Evolutionary conservation across 2,797 vertebrate genomes (phyloP), one percentile per base, ranked within the genome.

Genomic region (Pipistrellus pipistrellus): DNA sequence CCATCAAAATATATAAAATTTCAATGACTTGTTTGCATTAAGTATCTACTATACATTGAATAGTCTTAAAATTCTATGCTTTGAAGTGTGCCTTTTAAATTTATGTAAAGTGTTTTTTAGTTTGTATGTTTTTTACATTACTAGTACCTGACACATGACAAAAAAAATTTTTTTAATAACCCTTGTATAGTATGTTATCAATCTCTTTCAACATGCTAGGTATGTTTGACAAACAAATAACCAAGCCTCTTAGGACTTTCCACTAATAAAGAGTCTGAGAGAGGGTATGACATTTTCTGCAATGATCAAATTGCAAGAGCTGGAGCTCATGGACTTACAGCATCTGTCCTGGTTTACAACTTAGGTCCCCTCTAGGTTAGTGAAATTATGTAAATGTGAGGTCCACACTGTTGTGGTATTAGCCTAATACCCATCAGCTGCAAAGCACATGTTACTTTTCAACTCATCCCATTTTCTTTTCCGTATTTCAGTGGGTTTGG

Each of bases 111-210:
- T 57, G 59, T 15, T n/a, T 73, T 88, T 64, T 12, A 46, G 32
- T 62, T 83, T 94, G 89, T 66, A 25, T 95, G 1, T 85, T 90
- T 93, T n/a, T 48, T 81, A 25, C 25, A 82, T 83, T 72, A 90
- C 59, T 83, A 75, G 69, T 68, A 83, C 46, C 3, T 57, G 27
- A 55, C 85, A 27, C 30, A 80, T 94, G 64, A 59, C 41, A 48
- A 91, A 73, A 92, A 41, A 93, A 53, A 94, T 38, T 55, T 38
- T 46, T 68, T 68, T 77, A 85, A 64, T 76, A 91, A 72, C 38
- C 12, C 3, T 23, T 73, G 25, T 10, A 51, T 0, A 21, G 14
- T 41, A 62, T 32, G 75, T 76, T 57, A 68, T 64, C 46, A 78
- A n/a, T 91, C 53, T 93, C 81, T 93, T 83, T 44, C 68, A 48